Evolutionary conservation across 2,113 vertebrate species (phyloP).

Genomic region (Thomomys bottae): DNA sequence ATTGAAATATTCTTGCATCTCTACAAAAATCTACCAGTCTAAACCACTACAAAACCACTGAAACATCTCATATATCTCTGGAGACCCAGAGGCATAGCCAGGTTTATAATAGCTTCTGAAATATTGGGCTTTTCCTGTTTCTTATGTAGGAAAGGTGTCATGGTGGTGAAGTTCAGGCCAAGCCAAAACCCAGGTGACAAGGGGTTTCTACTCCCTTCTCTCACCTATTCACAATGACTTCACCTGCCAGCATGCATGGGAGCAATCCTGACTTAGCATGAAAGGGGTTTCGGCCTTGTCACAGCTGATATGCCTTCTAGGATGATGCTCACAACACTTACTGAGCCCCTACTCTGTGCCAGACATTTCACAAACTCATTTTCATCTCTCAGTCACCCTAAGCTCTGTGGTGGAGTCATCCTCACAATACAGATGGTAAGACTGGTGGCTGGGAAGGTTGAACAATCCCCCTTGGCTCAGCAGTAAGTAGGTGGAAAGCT

Average conservation of each 20-base stretch:
- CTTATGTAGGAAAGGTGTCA: not conserved
- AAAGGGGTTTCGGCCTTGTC: not conserved
- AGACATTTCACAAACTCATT: not conserved
- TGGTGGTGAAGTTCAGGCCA: not conserved
- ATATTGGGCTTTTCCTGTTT: slow-evolving; percentile 25
- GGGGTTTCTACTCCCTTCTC: not conserved
- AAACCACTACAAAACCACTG: not conserved
- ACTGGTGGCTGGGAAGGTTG: not conserved
- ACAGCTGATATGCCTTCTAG: not conserved
- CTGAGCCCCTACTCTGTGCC: not conserved
- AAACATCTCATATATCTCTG: not conserved
- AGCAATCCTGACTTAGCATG: not conserved
- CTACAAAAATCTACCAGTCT: slow-evolving; percentile 25
- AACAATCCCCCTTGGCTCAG: not conserved
- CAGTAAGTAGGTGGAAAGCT: not conserved
- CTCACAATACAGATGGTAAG: not conserved
- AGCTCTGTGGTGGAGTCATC: not conserved
- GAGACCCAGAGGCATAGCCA: slow-evolving; percentile 30
- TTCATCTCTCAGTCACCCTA: not conserved
- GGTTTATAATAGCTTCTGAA: slow-evolving; percentile 22
- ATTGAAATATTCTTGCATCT: slow-evolving; percentile 26
- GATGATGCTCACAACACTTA: not conserved
- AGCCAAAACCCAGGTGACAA: not conserved
- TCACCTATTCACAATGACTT: not conserved
- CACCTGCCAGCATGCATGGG: not conserved